phyloP scores from a whole-genome alignment of 1,140 invertebrate species.

The Eulimnadia texana region DNA sequence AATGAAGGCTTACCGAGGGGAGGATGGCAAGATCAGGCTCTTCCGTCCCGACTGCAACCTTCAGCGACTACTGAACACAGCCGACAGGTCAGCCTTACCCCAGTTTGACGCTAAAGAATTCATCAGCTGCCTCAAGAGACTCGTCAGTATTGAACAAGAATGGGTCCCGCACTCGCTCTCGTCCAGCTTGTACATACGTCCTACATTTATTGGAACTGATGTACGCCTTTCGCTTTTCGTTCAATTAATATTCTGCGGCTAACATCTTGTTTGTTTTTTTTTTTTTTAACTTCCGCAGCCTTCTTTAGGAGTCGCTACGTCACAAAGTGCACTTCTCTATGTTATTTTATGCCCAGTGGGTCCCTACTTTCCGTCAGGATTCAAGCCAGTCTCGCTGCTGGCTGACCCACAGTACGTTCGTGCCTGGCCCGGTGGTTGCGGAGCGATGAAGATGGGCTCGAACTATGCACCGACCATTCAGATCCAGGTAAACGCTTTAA shows the following conservation, averaged over 20 bases:
- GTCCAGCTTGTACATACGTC: constrained; percentile 87
- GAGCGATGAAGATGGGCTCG: constrained; percentile 86
- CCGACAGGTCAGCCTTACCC: constrained; percentile 69
- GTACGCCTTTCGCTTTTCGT: constrained; percentile 44
- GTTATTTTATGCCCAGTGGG: constrained; percentile 86
- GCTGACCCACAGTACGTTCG: constrained; percentile 67
- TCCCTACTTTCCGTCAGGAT: constrained; percentile 62
- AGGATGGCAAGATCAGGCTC: constrained; percentile 79
- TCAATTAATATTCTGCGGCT: not conserved
- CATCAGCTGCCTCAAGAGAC: constrained; percentile 67
- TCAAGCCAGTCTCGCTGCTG: constrained; percentile 60
- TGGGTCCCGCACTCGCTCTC: constrained; percentile 87
- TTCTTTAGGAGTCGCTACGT: constrained; percentile 70
- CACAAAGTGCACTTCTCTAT: constrained; percentile 74
- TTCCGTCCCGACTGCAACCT: constrained; percentile 95
- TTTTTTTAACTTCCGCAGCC: constrained; percentile 41
- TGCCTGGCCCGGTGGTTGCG: constrained; percentile 92
- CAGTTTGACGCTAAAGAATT: constrained; percentile 78
- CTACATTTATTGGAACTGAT: constrained; percentile 92
- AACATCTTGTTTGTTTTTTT: not conserved
- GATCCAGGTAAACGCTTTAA: constrained; percentile 39
- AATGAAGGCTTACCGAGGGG: constrained; percentile 91
- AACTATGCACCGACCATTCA: constrained; percentile 79
- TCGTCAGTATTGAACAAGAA: constrained; percentile 84
- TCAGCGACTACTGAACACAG: constrained; percentile 75